These are phyloP conservation scores for Drosophila nr. perissopoda DNA, from an alignment of 2,888 invertebrate species.

Conservation along the genomic window DNA sequence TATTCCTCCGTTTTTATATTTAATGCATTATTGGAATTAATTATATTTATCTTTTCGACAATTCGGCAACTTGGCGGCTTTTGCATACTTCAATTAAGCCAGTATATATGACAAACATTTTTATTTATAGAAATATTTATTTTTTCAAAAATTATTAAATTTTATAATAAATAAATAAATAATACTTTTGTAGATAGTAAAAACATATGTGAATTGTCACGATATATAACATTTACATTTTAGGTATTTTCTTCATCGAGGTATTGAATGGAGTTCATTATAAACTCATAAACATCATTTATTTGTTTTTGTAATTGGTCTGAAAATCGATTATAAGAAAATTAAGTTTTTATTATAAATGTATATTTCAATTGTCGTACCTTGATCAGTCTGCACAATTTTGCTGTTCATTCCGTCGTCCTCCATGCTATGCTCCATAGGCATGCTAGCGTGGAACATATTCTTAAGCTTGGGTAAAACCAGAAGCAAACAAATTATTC, in stretches of 20 bases:
- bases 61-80: neutral
- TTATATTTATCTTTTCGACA: neutral
- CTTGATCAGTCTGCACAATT: conserved; percentile 70
- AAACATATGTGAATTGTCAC: neutral
- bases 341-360: neutral
- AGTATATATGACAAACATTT: neutral
- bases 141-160: neutral
- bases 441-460: conserved; percentile 64
- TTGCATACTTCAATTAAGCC: neutral
- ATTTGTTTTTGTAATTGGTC: conserved; percentile 84
- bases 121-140: neutral
- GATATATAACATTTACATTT: neutral
- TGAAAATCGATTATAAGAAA: conserved; percentile 52
- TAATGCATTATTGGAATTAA: neutral
- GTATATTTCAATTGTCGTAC: conserved; percentile 43
- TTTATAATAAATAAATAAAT: conserved; percentile 35
- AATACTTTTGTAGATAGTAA: conserved; percentile 30
- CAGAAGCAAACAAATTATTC: conserved; percentile 90
- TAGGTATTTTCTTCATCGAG: conserved; percentile 45
- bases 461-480: conserved; percentile 89
- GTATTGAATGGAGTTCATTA: conserved; percentile 83
- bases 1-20: neutral
- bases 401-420: conserved; percentile 77
- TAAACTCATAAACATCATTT: conserved; percentile 85
- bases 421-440: conserved; percentile 47